Evolutionary conservation across 2,888 invertebrate species (phyloP), one percentile per base, ranked within the genome.

Genomic region (Leptarthrus brevirostris): DNA sequence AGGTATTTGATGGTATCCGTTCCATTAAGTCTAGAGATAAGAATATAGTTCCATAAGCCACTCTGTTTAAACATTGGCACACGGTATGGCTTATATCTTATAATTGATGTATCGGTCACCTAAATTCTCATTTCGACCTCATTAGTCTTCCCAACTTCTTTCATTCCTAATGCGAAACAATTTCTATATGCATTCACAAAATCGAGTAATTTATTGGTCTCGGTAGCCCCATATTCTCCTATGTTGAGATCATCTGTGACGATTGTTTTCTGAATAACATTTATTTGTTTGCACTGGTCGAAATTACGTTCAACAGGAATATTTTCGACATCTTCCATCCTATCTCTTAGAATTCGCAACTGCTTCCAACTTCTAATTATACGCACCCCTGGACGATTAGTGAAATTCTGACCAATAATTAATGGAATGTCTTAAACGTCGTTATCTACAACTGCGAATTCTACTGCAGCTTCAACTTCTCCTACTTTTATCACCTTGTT

Each of bases 1-100:
- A 0, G 77, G 75, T 2, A 78, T 75, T 52, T 78, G 77, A 49
- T 76, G 75, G 22, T 76, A 77, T n/a, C 76, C 77, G 14, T 77
- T 76, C n/a, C 3, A 30, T 58, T 12, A 78, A 49, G 44, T 77
- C 78, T 0, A 78, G 18, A 0, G 76, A 77, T 3, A 77, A 72
- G 30, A 75, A 77, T 3, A 75, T 18, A n/a, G 66, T 69, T 0
- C 74, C 72, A 0, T 64, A 22, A 10, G 73, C 72, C 5, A 78
- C 49, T n/a, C 70, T 72, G 30, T 77, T 72, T 6, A 78, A 10
- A 3, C 76, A 72, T 6, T 40, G 40, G 40, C n/a, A 40, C 0
- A 40, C 40, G 40, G 12, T 40, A 40, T n/a, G 40, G 40, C 12
- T 40, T 40, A 40, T 40, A 40, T 3, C 40, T 8, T 8, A 40